Base-by-base conservation (phyloP, 2,113 vertebrate species). In the Actenoides hombroni region DNA sequence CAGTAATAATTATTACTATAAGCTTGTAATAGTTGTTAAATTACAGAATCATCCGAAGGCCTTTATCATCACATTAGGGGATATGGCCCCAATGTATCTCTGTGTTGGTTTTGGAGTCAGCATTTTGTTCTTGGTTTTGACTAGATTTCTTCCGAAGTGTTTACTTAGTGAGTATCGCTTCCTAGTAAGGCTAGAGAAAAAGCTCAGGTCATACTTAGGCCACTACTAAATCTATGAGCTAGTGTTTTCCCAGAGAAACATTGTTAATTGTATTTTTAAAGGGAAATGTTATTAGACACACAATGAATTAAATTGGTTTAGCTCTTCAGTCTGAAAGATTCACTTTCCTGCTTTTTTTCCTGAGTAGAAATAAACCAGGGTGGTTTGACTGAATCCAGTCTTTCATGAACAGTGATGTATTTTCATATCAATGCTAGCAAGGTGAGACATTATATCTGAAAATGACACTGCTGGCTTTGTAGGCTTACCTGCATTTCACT, bases 271-370 rank as follows among this genome's bases (percentile, higher is more conserved):
- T 86, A 26, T 88, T 90, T 89, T 64, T 21, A 83, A 92, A 59
- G 37, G 69, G 60, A 89, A 93, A 83, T 87, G 48, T 68, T 94
- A 59, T 75, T 92, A 90, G 87, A 76, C 42, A 46, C 44, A 61
- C 16, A 59, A 17, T 94, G 86, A 91, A 90, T 96, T 90, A 64
- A 83, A 92, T 74, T 73, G 49, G 57, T 68, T 96, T 94, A 95
- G 40, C 53, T 92, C 31, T 78, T 96, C 64, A 69, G 33, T 84
- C 20, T 39, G 64, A 48, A 56, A 75, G 77, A 78, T 82, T 70
- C 40, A 10, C 68, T 92, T 54, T 60, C 35, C 48, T 86, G 3
- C 39, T 46, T 46, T 46, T 71, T 42, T 42, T 83, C 46, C 33
- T 94, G 61, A 46, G 15, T n/a, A 78, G 60, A 69, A 56, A 37